Evolutionary conservation across 2,888 invertebrate genomes (phyloP), one percentile per base, ranked within the genome.

Genomic region (Caenorhabditis drosophilae): DNA sequence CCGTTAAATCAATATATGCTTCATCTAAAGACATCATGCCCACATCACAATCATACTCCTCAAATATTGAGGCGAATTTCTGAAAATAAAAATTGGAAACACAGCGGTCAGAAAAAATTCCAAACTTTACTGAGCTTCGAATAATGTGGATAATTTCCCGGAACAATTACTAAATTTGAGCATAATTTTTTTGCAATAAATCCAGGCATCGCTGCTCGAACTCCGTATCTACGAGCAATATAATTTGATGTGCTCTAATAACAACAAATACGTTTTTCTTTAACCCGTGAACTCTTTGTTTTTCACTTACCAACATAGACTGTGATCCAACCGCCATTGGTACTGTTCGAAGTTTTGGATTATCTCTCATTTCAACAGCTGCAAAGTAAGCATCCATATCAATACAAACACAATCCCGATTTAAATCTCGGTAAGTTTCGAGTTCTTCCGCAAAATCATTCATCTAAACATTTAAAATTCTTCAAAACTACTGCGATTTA

Each of bases 141-240:
- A 75, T 88, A 88, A 76, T 87, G 87, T 18, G 83, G 76, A 73
- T 86, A 87, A 79, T 88, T 85, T 12, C 81, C 76, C 0, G 85
- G 85, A 1, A 89, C 86, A 38, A 89, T 85, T 4, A 85, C 82
- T 2, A 89, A 83, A 27, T 86, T 80, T 0, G 88, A 88, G 74
- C 89, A 89, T 6, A 89, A 83, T 73, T 88, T 88, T 55, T 84
- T 85, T 1, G 84, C 88, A 56, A 89, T 88, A 76, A 88, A 88
- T 0, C 88, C 89, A 1, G 89, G 88, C 88, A 89, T 88, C 3
- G 86, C 89, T 7, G 88, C 88, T 41, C 88, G 83, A 0, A 89
- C 88, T 15, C 89, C 89, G 82, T 82, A 89, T 58, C 85, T 84
- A 20, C 89, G 83, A 2, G 89, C 88, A 16, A 84, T 73, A 75